Evolutionary conservation across 2,113 vertebrate species (phyloP), one percentile per base, ranked within the genome.

Genomic region (Tiliqua scincoides): DNA sequence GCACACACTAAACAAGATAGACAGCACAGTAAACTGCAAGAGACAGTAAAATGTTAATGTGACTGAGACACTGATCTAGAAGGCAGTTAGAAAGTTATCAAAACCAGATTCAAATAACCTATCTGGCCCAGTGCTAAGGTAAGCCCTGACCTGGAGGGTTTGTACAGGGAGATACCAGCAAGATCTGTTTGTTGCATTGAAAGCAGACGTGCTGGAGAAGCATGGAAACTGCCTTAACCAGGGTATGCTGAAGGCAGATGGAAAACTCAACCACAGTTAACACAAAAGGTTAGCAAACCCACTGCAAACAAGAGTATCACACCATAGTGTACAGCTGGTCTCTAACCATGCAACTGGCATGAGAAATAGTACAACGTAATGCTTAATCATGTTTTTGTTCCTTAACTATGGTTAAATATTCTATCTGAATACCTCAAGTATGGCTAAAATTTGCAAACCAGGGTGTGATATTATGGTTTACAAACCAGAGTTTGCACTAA

Each of bases 301-400:
- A 25, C 25, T 14, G 12, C 35, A 30, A 43, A 25, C 27, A 35
- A 57, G 35, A n/a, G n/a, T 2, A 32, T 59, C 27, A 32, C 57
- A 81, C 91, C 90, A 84, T 5, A 2, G 14, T 54, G 82, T 80
- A n/a, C n/a, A n/a, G n/a, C n/a, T n/a, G n/a, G n/a, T n/a, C n/a
- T n/a, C n/a, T n/a, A n/a, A n/a, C n/a, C n/a, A n/a, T n/a, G n/a
- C n/a, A n/a, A n/a, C n/a, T n/a, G n/a, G n/a, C n/a, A n/a, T n/a
- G n/a, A n/a, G n/a, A n/a, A n/a, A n/a, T n/a, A n/a, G n/a, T n/a
- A n/a, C n/a, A n/a, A n/a, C n/a, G n/a, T n/a, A n/a, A n/a, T n/a
- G n/a, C n/a, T n/a, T n/a, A n/a, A n/a, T n/a, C n/a, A n/a, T n/a
- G n/a, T n/a, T n/a, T n/a, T n/a, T n/a, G n/a, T n/a, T n/a, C n/a